Base-by-base conservation (phyloP, 53 echinoderm and acorn worm genomes). In the Henricia sp. region DNA sequence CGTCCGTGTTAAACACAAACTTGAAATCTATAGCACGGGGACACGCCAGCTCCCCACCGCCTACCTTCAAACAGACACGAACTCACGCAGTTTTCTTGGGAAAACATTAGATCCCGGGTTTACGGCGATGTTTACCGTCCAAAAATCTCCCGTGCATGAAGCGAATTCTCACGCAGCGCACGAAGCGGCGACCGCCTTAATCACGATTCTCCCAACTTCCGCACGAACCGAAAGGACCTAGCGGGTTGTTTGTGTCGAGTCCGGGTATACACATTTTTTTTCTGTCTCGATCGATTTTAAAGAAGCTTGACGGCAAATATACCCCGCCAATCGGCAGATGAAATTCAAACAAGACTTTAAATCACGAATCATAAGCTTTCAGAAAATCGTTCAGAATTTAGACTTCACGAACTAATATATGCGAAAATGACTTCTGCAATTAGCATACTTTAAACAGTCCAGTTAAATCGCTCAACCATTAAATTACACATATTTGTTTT, bases 161-260 rank as follows among this genome's bases (percentile, higher is more conserved):
- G 76, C 76, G 59, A 76, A 57, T 38, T 76, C 76, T 76, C 76
- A 76, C 76, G 76, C 57, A 76, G 58, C 76, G 42, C 76, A 76
- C 76, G 76, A 76, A 76, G 57, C 76, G 76, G 28, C 2, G 0
- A 1, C 44, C 58, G 1, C 59, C 42, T 3, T 76, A 76, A 76
- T 76, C 76, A 76, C 76, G 76, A 76, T 19, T 76, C 76, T 13
- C 4, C 27, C 11, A 59, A 27, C 76, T 57, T 58, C 32, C 39
- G 76, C 76, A 76, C 76, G 76, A 76, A 39, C 41, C 42, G 42
- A 23, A 5, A 21, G 3, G 44, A 43, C 29, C 12, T 26, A 10
- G 48, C 50, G 50, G 59, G 41, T 76, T 76, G 58, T 76, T 76
- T 76, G 59, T 56, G 52, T 73, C 73, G 52, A 52, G 52, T n/a